Conservation (phyloP, 2,113 vertebrate genomes). For the Aldabrachelys gigantea region DNA sequence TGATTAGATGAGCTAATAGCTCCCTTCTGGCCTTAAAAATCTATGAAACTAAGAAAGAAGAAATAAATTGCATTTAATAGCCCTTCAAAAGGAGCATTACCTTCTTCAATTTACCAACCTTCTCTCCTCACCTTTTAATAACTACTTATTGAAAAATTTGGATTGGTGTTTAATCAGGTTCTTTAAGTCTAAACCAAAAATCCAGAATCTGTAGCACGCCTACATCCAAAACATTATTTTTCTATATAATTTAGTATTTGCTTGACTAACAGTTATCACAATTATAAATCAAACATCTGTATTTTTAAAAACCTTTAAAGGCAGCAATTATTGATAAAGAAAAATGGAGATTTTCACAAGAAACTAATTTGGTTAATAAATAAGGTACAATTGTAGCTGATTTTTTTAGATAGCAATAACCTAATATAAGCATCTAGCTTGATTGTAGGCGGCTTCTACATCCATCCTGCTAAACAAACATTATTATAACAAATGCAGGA, state of each 20-base stretch:
- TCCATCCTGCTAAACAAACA: neutral
- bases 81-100: neutral
- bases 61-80: neutral
- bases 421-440: neutral
- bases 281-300: neutral
- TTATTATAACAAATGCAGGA: neutral
- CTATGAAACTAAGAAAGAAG: neutral
- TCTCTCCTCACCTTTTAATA: neutral
- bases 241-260: slow-evolving; percentile 25
- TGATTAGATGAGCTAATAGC: neutral
- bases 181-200: slow-evolving; percentile 5
- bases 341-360: slow-evolving; percentile 9
- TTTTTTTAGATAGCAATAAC: neutral
- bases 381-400: accelerated
- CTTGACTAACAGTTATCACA: neutral
- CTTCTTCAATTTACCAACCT: neutral
- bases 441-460: neutral
- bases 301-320: slow-evolving; percentile 27
- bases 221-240: slow-evolving; percentile 22
- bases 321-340: neutral
- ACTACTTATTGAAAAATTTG: neutral
- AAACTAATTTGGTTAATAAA: neutral
- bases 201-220: neutral
- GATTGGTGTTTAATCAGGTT: neutral
- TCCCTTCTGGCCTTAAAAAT: neutral